A percentile compares a stretch with the other conserved stretches of the same genome.
Evolutionary conservation across 1,140 invertebrate species (phyloP).

Genomic region (Bombus picipes): DNA sequence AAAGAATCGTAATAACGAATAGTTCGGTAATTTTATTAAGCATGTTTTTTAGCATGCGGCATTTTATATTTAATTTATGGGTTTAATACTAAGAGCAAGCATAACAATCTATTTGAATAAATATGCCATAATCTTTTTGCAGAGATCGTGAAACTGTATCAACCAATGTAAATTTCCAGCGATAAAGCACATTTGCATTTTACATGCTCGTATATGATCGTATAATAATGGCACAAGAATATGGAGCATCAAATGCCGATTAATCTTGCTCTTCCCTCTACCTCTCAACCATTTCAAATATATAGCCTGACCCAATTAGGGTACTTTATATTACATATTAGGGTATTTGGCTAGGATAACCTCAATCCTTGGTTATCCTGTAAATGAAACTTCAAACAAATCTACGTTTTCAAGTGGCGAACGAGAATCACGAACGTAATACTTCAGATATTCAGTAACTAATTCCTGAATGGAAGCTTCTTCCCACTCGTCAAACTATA

Average conservation of each 20-base stretch:
- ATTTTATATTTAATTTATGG: too few species aligned
- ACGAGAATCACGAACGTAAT: neutral
- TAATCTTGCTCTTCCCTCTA: neutral
- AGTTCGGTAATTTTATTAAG: too few species aligned
- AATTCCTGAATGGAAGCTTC: neutral
- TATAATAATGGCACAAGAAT: neutral
- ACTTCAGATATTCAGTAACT: neutral
- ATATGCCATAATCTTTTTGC: neutral
- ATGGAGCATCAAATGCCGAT: constrained; percentile 12
- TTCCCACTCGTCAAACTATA: neutral
- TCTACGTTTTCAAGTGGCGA: neutral
- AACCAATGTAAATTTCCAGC: neutral
- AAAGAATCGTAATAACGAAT: too few species aligned
- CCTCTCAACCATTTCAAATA: neutral
- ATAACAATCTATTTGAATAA: neutral
- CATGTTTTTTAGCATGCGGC: too few species aligned
- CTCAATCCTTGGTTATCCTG: neutral
- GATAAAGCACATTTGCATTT: neutral
- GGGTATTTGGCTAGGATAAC: neutral
- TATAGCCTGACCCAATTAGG: neutral
- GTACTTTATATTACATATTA: constrained; percentile 10
- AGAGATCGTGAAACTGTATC: too few species aligned
- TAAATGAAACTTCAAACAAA: neutral
- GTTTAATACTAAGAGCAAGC: neutral
- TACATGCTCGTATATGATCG: neutral